Evolutionary conservation across 2,888 invertebrate genomes (phyloP).

Genomic region (Margaritifera margaritifera): DNA sequence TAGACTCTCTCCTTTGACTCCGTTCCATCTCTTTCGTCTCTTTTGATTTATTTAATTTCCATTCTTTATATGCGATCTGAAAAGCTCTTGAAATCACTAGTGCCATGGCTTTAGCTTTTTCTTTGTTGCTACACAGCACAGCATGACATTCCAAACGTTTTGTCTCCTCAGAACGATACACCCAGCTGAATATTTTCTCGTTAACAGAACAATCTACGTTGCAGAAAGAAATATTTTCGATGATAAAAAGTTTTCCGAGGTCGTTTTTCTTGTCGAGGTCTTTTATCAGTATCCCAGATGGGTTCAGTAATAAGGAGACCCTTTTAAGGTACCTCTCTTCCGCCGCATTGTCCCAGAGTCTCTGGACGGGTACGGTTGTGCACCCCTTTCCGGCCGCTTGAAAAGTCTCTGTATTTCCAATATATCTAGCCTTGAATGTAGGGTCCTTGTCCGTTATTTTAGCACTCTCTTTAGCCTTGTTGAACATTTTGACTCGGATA

Average conservation of each 20-base stretch:
- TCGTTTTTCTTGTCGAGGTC: constrained; percentile 48
- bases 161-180: constrained; percentile 39
- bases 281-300: constrained; percentile 47
- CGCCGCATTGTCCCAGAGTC: constrained; percentile 63
- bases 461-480: constrained; percentile 52
- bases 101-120: constrained; percentile 60
- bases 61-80: constrained; percentile 66
- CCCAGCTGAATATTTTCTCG: constrained; percentile 64
- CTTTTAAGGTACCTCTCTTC: constrained; percentile 51
- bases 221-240: constrained; percentile 65
- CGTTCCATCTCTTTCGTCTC: constrained; percentile 23
- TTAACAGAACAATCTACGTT: constrained; percentile 57
- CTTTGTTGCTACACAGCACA: constrained; percentile 55
- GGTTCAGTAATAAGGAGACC: constrained; percentile 46
- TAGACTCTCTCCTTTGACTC: constrained; percentile 21
- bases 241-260: constrained; percentile 39
- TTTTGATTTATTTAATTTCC: constrained; percentile 49
- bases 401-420: constrained; percentile 59
- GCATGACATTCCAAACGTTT: constrained; percentile 53
- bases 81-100: constrained; percentile 60
- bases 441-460: constrained; percentile 63
- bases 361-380: constrained; percentile 53
- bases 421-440: constrained; percentile 57
- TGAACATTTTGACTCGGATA: constrained; percentile 45
- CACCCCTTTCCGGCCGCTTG: constrained; percentile 60